These are phyloP conservation scores for Hyalella azteca DNA, from an alignment of 2,888 invertebrate genomes.

Conservation along the genomic window DNA sequence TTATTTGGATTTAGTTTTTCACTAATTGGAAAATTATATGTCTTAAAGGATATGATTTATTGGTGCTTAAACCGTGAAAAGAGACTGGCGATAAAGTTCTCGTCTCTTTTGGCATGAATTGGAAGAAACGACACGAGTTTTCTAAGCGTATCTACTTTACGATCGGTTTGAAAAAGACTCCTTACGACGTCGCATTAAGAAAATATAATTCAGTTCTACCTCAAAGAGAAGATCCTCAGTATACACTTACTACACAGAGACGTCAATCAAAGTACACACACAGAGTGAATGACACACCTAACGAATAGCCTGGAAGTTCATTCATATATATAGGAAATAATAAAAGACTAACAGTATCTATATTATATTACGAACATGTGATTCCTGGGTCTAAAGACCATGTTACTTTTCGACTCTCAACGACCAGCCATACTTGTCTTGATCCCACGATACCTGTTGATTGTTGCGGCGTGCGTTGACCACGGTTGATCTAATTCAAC, in stretches of 20 bases:
- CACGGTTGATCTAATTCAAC: neutral
- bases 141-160: neutral
- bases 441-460: neutral
- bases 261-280: neutral
- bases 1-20: too few species aligned
- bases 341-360: neutral
- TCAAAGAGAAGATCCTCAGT: neutral
- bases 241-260: neutral
- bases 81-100: too few species aligned
- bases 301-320: neutral
- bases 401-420: neutral
- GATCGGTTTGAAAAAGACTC: neutral
- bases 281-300: neutral
- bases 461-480: neutral
- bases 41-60: neutral
- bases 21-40: neutral
- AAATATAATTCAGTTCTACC: neutral
- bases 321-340: neutral
- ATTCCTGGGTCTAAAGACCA: slow-evolving; percentile 19
- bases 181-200: neutral
- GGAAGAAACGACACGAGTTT: neutral
- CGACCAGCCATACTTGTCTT: neutral
- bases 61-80: too few species aligned
- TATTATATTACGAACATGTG: slow-evolving; percentile 15
- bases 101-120: neutral